Evolutionary conservation across 2,113 vertebrate species (phyloP), one percentile per base, ranked within the genome.

Genomic region (Coregonus clupeaformis): DNA sequence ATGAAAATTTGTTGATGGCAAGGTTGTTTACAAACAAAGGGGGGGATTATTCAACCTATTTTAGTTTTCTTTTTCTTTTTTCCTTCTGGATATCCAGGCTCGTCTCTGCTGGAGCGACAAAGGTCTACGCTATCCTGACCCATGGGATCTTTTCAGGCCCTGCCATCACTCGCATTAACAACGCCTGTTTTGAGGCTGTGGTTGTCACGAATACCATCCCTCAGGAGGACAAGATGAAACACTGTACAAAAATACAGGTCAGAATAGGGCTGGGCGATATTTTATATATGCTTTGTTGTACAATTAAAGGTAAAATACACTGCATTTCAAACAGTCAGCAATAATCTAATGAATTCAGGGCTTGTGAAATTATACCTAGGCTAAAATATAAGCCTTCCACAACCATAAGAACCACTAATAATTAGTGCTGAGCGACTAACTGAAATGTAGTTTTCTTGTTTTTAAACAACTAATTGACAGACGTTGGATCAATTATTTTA

Each of bases 161-260:
- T 1, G 95, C 95, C 30, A 96, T 96, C 84, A 94, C 94, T 70
- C 93, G 95, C 1, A 96, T 96, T 81, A 96, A 96, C 85, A 94
- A 92, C 0, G 95, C 95, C 45, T 94, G 92, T 78, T 96, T 96
- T 80, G 95, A 96, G 85, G 95, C 95, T 2, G 94, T 96, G 66
- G 95, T 96, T 1, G 95, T 96, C 76, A 96, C 95, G 66, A 96
- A 96, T 82, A 96, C 95, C 42, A 96, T 96, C 87, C 95, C 95
- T 70, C 95, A 96, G 72, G 95, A 96, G 83, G 95, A 96, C 78
- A 96, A 96, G 87, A 96, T 96, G 92, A 96, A 93, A 36, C 95
- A 96, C 59, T 96, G 95, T 80, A 90, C 91, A 70, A 96, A 96
- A 90, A 96, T 96, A 84, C 95, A 96, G 92, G 95, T 95, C 22